Evolutionary conservation across 2,888 invertebrate species (phyloP), one percentile per base, ranked within the genome.

Genomic region (Thelaira solivaga): DNA sequence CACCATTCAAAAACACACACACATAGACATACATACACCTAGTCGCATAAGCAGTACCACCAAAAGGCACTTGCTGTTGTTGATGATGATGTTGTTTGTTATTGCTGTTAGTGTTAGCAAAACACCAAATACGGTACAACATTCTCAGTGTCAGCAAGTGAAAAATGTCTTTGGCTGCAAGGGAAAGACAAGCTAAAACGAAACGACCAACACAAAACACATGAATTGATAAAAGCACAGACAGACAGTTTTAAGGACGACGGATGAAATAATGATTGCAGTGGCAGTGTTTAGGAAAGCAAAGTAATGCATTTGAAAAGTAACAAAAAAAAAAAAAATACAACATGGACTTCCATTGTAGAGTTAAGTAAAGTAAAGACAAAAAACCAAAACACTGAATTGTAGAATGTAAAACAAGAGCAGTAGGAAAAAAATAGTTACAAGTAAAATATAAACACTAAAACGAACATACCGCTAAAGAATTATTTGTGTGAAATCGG

Each of bases 91-190:
- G 4, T 26, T 26, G 4, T 26, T 6, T 26, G 4, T 26, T 26
- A 5, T 26, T 49, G 34, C 26, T 53, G n/a, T n/a, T n/a, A n/a
- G n/a, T 43, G 51, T 22, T 51, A 69, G 34, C 43, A 76, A 53
- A 11, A 47, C 26, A 59, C 57, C 26, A 55, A 53, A 39, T 39
- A 68, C 39, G n/a, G n/a, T 77, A 67, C 55, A 62, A 72, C 77
- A 64, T 68, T 73, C 73, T 49, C 62, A 68, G 72, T 77, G 73
- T 68, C 73, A 73, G 68, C 62, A 57, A 68, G 57, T 73, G 77
- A 77, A 73, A 64, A 57, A 77, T 77, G 77, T 73, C 68, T 77
- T 64, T 73, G 68, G 71, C 77, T 77, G 73, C 57, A 64, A 72
- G 77, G 73, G 51, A 57, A 68, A 77, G 77, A 68, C 72, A 69